These are phyloP conservation scores for Phrynosoma platyrhinos DNA, from an alignment of 2,113 vertebrate genomes.

Conservation along the genomic window DNA sequence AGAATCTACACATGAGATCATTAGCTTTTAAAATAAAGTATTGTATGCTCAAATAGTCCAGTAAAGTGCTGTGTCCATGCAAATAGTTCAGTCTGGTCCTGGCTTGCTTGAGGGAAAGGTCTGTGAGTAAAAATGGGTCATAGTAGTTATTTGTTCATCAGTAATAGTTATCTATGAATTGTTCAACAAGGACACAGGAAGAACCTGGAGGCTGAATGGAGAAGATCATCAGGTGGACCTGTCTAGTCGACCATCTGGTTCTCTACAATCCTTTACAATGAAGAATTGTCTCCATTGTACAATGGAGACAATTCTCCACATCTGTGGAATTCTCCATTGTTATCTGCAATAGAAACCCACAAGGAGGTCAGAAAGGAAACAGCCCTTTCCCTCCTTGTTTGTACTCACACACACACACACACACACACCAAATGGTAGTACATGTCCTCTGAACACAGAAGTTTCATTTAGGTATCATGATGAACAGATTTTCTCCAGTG, in stretches of 20 bases:
- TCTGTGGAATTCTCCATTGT: no score
- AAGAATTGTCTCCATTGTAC: no score
- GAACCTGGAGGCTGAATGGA: not conserved
- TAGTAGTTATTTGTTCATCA: not conserved
- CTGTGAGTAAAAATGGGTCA: not conserved
- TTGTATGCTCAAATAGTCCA: conserved; percentile 1
- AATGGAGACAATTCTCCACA: no score
- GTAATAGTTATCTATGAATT: not conserved
- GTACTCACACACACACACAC: no score
- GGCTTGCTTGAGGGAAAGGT: not conserved
- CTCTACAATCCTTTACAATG: not conserved
- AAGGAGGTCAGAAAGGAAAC: not conserved
- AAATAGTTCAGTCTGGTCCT: not conserved
- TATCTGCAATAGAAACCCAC: not conserved
- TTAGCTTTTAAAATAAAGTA: not conserved
- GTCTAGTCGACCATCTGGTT: not conserved
- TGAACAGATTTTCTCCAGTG: no score
- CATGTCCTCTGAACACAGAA: no score
- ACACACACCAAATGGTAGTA: no score
- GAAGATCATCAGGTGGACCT: not conserved
- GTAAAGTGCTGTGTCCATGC: not conserved
- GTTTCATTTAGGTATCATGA: no score
- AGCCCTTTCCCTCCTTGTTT: not conserved
- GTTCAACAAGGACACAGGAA: not conserved
- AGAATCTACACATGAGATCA: not conserved